A percentile compares a stretch with the other conserved stretches of the same genome.
Evolutionary conservation across 2,888 invertebrate genomes (phyloP).

Genomic region (Molanna angustata): DNA sequence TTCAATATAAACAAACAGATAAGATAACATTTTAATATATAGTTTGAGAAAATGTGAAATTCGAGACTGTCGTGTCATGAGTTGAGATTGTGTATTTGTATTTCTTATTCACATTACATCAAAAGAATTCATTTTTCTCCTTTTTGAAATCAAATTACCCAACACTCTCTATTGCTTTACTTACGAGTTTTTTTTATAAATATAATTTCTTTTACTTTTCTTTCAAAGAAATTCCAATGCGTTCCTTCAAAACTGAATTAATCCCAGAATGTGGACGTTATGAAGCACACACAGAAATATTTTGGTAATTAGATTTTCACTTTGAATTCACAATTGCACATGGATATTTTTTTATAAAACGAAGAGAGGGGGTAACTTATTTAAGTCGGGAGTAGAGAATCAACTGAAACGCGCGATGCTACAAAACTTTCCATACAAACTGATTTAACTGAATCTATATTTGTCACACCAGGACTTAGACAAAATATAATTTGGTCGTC

Average conservation of each 20-base stretch:
- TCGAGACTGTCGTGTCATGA: too few relatives aligned
- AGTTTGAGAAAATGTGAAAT: too few relatives aligned
- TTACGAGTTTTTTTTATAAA: neutral
- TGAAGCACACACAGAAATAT: neutral
- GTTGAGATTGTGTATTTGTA: too few relatives aligned
- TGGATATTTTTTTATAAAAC: too few relatives aligned
- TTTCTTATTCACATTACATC: too few relatives aligned
- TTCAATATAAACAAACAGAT: too few relatives aligned
- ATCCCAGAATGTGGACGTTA: neutral
- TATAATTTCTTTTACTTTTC: neutral
- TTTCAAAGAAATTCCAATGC: neutral
- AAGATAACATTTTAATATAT: too few relatives aligned
- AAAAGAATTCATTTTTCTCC: too few relatives aligned
- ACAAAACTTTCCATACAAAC: slow-evolving; percentile 2
- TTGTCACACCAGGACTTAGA: slow-evolving; percentile 9
- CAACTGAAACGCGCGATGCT: slow-evolving; percentile 8
- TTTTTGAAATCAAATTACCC: neutral
- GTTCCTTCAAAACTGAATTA: neutral
- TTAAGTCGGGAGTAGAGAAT: neutral
- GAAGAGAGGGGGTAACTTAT: neutral
- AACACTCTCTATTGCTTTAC: slow-evolving; percentile 3
- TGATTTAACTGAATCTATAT: slow-evolving; percentile 9
- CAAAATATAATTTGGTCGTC: too few relatives aligned
- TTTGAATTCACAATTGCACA: neutral
- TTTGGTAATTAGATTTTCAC: neutral